Evolutionary conservation across 1,140 invertebrate genomes (phyloP).

Genomic region (Pogonomyrmex barbatus): DNA sequence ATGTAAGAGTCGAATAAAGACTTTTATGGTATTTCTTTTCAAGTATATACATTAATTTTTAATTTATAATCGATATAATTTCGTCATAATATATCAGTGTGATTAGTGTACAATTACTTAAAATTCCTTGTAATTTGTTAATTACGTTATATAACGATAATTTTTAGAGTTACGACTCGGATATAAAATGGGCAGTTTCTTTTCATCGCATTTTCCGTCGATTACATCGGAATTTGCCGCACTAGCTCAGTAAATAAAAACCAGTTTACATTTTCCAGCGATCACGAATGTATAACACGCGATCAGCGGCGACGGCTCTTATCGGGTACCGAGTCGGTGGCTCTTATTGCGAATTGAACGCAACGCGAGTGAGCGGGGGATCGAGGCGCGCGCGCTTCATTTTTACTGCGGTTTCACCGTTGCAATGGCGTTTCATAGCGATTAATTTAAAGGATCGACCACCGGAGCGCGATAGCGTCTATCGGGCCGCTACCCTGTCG

Average conservation of each 20-base stretch:
- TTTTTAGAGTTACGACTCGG: not conserved
- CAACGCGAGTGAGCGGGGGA: slow-evolving; percentile 16
- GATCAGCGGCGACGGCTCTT: slow-evolving; percentile 36
- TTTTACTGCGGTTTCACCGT: slow-evolving; percentile 54
- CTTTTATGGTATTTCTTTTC: not conserved
- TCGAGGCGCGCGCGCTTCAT: slow-evolving; percentile 23
- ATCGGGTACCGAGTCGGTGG: slow-evolving; percentile 24
- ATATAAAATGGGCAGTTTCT: not conserved
- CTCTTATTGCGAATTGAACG: slow-evolving; percentile 56
- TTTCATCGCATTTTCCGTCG: not conserved
- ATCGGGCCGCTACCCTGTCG: slow-evolving; percentile 39
- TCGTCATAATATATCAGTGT: not conserved
- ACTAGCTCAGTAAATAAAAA: slow-evolving; percentile 30
- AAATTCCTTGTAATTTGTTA: slow-evolving; percentile 26
- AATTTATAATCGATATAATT: slow-evolving; percentile 9
- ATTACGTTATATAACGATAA: not conserved
- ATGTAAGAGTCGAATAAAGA: not conserved
- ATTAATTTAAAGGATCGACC: slow-evolving; percentile 62
- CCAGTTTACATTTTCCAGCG: slow-evolving; percentile 42
- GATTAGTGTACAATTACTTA: not conserved
- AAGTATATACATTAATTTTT: not conserved
- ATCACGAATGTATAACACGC: slow-evolving; percentile 38
- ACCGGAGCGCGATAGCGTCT: slow-evolving; percentile 42
- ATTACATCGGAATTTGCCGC: slow-evolving; percentile 5
- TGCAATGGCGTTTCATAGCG: slow-evolving; percentile 45